These are phyloP conservation scores for Goniozus legneri DNA, from an alignment of 1,140 invertebrate species.

Conservation along the genomic window DNA sequence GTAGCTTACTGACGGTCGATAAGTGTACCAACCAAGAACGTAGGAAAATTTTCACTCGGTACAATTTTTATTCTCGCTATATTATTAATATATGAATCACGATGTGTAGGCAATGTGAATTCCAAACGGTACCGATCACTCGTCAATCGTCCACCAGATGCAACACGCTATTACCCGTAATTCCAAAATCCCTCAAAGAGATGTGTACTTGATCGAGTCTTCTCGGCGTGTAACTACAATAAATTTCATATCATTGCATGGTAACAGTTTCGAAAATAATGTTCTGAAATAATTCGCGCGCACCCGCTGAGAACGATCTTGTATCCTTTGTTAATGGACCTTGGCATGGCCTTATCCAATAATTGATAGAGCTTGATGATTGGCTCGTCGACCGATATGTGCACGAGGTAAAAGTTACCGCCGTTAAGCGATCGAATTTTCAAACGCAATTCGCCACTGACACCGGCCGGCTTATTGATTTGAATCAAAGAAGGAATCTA, in stretches of 20 bases:
- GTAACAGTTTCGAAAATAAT: neutral
- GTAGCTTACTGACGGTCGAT: too few species aligned
- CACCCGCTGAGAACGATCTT: constrained; percentile 44
- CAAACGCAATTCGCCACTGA: constrained; percentile 34
- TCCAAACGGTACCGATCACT: too few species aligned
- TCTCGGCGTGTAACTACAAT: constrained; percentile 32
- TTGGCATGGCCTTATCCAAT: constrained; percentile 33
- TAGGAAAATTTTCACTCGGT: too few species aligned
- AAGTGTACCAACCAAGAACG: too few species aligned
- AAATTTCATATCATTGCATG: neutral
- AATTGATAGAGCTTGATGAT: constrained; percentile 39
- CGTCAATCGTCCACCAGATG: constrained; percentile 38
- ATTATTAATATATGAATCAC: too few species aligned
- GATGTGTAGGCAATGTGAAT: too few species aligned
- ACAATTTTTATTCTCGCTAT: too few species aligned
- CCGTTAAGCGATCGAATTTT: constrained; percentile 47
- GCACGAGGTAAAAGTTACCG: constrained; percentile 38
- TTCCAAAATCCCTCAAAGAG: constrained; percentile 34
- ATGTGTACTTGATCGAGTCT: constrained; percentile 28
- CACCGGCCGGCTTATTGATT: constrained; percentile 36
- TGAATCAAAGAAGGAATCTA: constrained; percentile 36
- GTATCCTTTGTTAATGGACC: constrained; percentile 25
- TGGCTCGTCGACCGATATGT: constrained; percentile 37
- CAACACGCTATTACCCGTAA: constrained; percentile 41
- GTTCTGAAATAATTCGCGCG: neutral